Evolutionary conservation across 1,140 invertebrate species (phyloP), one percentile per base, ranked within the genome.

Genomic region (Euglossa dilemma): DNA sequence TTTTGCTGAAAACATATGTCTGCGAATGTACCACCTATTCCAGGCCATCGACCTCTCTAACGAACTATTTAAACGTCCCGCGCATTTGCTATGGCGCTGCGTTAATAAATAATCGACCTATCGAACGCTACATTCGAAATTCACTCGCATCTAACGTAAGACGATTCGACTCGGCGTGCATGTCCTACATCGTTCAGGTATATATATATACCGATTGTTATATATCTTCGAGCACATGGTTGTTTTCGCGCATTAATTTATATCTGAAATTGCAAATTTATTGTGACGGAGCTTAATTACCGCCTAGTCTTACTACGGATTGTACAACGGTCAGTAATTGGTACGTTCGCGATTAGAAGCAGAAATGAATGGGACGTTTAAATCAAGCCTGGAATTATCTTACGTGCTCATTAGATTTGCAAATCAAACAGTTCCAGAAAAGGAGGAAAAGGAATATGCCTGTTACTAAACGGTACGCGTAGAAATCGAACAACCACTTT

Each of bases 1-100:
- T 90, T 90, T 90, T 85, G 28, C 70, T 80, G 83, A 88, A 89
- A 86, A 89, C 77, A 72, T 75, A 56, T 67, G 57, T 73, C 64
- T 63, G 50, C 47, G 45, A 61, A 50, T 36, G 45, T 79, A 61
- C 23, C 50, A 61, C 56, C 47, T 83, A 28, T 25, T 76, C 54
- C n/a, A 52, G 78, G 61, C 18, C 73, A 1, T 79, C 47, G 64
- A 79, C 64, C 71, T 23, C 52, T 74, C 36, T 57, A 59, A 85
- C 43, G 16, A 85, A 80, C 76, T 63, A 72, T 78, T 83, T 77
- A 43, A n/a, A 57, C 12, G 57, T 71, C 18, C 12, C 14, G 28
- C 52, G 20, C 6, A 56, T 79, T 57, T 66, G n/a, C 52, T 28
- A 28, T 52, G 75, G 6, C 12, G 54, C 69, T 52, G 6, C 12